Evolutionary conservation across 2,888 invertebrate genomes (phyloP), one percentile per base, ranked within the genome.

Genomic region (Stegophylla sp.): DNA sequence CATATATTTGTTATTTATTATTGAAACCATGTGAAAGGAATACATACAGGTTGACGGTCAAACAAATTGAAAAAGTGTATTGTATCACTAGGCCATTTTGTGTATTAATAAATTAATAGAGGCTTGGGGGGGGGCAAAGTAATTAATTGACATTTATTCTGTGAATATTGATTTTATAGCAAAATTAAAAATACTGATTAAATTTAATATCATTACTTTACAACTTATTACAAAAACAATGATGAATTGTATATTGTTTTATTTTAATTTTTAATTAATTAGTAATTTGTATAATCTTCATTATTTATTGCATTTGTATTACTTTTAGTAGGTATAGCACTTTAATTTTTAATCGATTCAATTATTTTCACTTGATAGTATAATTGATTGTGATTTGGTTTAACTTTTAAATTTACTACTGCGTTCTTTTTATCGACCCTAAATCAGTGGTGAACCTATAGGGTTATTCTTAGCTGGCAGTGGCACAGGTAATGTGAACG

Each of bases 381-480:
- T 15, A 15, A 45, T 2, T 51, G 17, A 51, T 45, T 51, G 15
- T 15, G 15, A 7, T 34, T 34, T 34, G 12, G 41, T 51, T 23
- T 75, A 51, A 75, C 75, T 64, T 64, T 41, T 63, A 41, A 41
- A 75, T 64, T 74, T 64, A 28, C 34, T 10, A n/a, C 3, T 15
- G 48, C 23, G 26, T 61, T 61, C 3, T 23, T 51, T 64, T 59
- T 64, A 53, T 51, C 23, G 75, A 48, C 20, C 23, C 17, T 75
- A 64, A 51, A 64, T 75, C 64, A 75, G 63, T 51, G 51, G 17
- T 64, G 75, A 75, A 64, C 75, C 64, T 64, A 64, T 51, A 74
- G 34, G 34, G 51, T 61, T 79, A 69, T 79, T 79, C 69, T 61
- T 17, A 61, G 69, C 69, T 69, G 69, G 69, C 77, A 79, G 48